Percentiles rank a stretch among this genome's conserved stretches.
Evolutionary conservation across 2,797 vertebrate genomes (phyloP).

Genomic region (Epinephelus coioides): DNA sequence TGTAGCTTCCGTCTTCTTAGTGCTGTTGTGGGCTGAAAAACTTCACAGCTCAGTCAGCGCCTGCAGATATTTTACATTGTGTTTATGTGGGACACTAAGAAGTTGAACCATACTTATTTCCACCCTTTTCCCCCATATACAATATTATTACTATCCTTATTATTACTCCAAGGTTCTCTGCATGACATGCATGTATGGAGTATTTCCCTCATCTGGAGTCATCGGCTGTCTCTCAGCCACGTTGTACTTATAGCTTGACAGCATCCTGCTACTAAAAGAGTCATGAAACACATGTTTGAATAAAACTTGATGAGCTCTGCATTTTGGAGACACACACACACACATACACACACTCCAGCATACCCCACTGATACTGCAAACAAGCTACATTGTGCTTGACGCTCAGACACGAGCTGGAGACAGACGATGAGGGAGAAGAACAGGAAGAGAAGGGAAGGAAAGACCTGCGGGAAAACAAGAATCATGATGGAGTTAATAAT

Average conservation of each 20-base stretch:
- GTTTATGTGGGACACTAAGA: too few species aligned
- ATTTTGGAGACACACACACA: slow-evolving; percentile 38
- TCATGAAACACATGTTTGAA: slow-evolving; percentile 64
- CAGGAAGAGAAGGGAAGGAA: slow-evolving; percentile 4
- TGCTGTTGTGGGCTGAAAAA: background rate
- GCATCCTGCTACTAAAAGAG: slow-evolving; percentile 42
- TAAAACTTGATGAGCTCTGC: slow-evolving; percentile 67
- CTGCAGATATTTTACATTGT: too few species aligned
- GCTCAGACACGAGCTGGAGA: slow-evolving; percentile 34
- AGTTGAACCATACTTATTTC: too few species aligned
- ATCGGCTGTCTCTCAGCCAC: background rate
- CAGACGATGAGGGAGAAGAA: slow-evolving; percentile 9
- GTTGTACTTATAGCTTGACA: background rate
- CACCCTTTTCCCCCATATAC: too few species aligned
- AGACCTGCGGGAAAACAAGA: slow-evolving; percentile 20
- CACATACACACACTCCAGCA: slow-evolving; percentile 23
- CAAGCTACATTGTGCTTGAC: slow-evolving; percentile 52
- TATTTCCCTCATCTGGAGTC: background rate
- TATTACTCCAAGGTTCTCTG: background rate
- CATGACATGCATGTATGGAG: background rate
- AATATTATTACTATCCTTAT: too few species aligned
- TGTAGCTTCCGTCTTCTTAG: background rate
- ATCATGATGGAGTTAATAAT: slow-evolving; percentile 53
- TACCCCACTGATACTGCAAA: slow-evolving; percentile 38
- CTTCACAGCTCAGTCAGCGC: too few species aligned